Evolutionary conservation across 2,888 invertebrate genomes (phyloP), one percentile per base, ranked within the genome.

Genomic region (Cyrtodaria siliqua): DNA sequence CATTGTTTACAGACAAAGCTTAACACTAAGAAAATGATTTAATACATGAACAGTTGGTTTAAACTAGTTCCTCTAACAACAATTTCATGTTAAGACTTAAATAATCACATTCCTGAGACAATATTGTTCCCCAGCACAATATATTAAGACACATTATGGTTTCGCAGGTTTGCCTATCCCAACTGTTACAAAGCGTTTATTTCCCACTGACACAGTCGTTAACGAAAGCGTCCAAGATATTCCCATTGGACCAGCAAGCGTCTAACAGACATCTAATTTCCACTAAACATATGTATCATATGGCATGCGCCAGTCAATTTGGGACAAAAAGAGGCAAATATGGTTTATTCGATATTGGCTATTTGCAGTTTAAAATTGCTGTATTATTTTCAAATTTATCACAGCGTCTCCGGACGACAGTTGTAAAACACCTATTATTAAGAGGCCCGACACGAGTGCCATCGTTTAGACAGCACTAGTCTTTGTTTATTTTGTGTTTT

Each of bases 321-420:
- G 60, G 50, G 9, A 18, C 18, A 2, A 23, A 55, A 55, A n/a
- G 44, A 42, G 50, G 24, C 27, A 42, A 60, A 47, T 47, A 53
- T 53, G 38, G 38, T 18, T 56, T 60, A 73, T 63, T 72, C 60
- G 23, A 63, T 77, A 64, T 59, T 63, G 67, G 56, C 55, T 63
- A 68, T 71, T 72, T 64, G 62, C 63, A 47, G 67, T 72, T 63
- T 49, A 27, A 55, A 68, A 67, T 68, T 59, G 62, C 42, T 66
- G 70, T 71, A 68, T 77, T 71, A 71, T 57, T 67, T 77, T 71
- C 71, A 44, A 71, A 71, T 77, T 77, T 67, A 71, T 71, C 63
- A 63, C 33, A 44, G 47, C 33, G 24, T 47, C 66, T 67, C 38
- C 8, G 18, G 66, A 62, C 53, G 53, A 26, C 64, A 52, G 12